Evolutionary conservation across 35 echinoderm and acorn worm genomes (phyloP).

Genomic region (Chiridota heheva): DNA sequence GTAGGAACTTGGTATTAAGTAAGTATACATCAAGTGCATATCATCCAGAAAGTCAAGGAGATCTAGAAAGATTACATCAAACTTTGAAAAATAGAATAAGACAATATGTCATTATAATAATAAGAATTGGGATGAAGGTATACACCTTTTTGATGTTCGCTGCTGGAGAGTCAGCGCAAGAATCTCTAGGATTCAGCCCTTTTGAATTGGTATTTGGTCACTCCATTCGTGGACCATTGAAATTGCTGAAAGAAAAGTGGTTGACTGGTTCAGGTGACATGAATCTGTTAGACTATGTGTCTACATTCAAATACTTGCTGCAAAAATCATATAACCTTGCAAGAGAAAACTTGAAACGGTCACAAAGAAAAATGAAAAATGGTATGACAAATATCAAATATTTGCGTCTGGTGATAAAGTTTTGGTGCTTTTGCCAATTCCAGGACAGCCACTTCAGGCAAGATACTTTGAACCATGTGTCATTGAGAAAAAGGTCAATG

Average conservation of each 20-base stretch:
- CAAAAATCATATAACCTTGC: slow-evolving; percentile 18
- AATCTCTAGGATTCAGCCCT: background rate
- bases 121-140: background rate
- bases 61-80: background rate
- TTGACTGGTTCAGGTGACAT: background rate
- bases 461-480: background rate
- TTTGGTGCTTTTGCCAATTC: slow-evolving; percentile 30
- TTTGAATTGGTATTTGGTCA: slow-evolving; percentile 54
- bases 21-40: slow-evolving; percentile 5
- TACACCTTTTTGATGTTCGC: background rate
- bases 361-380: slow-evolving; percentile 41
- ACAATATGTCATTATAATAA: background rate
- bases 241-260: slow-evolving; percentile 48
- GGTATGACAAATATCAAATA: slow-evolving; percentile 24
- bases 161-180: background rate
- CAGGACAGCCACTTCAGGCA: background rate
- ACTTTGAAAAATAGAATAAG: background rate
- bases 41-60: background rate
- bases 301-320: slow-evolving; percentile 28
- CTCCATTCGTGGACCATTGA: slow-evolving; percentile 30
- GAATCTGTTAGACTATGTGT: slow-evolving; percentile 58
- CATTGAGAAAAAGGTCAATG: slow-evolving; percentile 3
- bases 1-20: slow-evolving; percentile 37
- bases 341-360: slow-evolving; percentile 20
- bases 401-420: slow-evolving; percentile 43